Evolutionary conservation across 2,888 invertebrate genomes (phyloP), one percentile per base, ranked within the genome.

Genomic region (Gastrophysa polygoni): DNA sequence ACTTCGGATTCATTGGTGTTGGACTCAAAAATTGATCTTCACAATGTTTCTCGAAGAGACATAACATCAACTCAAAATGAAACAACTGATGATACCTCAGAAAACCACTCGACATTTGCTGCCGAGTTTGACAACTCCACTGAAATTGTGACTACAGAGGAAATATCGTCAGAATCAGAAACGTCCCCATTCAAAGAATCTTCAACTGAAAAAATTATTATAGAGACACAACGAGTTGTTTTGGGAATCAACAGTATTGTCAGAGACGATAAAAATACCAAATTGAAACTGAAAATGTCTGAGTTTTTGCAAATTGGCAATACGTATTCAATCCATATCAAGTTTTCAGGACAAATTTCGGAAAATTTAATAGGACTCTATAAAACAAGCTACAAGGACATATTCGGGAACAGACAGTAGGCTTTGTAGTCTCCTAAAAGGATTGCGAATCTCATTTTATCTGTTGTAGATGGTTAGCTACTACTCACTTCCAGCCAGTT

Each of bases 331-430:
- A 73, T 89, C 20, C 82, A 85, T 69, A 73, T 88, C 10, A 81
- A 84, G 1, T 88, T 86, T 72, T 75, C 77, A 10, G 88, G 88
- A 10, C 76, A 73, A 17, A 85, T 89, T 20, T 84, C 85, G n/a
- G 85, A 88, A 71, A 83, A 87, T 1, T 78, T 88, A 62, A 84
- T 83, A 50, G 91, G 91, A 52, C 88, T 91, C 75, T 91, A 90
- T 74, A 85, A 86, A 72, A 89, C 88, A 69, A 85, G 84, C 46
- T 91, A 91, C 72, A 79, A 76, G 3, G 82, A 84, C 61, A 57
- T 78, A 14, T 68, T 77, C 46, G 83, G 81, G 34, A 82, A 81
- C 71, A 81, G 66, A 81, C 87, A 83, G 86, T 87, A 76, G 78
- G 74, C 73, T 10, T n/a, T 43, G 0, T 32, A 20, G 58, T 52